Evolutionary conservation across 2,113 vertebrate species (phyloP).

Genomic region (Pontoporia blainvillei): DNA sequence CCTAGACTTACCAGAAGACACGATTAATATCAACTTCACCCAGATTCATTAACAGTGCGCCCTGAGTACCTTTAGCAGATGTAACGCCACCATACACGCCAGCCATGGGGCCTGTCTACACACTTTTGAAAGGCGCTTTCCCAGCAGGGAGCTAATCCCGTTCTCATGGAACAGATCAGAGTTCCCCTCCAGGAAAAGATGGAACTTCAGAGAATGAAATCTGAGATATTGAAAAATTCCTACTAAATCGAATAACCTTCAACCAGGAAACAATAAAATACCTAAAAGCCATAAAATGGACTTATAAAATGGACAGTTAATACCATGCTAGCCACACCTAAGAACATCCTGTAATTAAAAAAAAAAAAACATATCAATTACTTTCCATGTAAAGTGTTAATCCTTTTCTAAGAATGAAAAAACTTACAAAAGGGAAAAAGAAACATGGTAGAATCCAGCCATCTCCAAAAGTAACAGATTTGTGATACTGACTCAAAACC

Average conservation of each 20-base stretch:
- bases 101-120: neutral
- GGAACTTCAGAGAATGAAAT: conserved; percentile 34
- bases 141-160: neutral
- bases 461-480: conserved; percentile 7
- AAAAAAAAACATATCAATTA: neutral
- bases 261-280: conserved; percentile 47
- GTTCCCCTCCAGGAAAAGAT: conserved; percentile 10
- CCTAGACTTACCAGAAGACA: neutral
- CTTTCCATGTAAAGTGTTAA: neutral
- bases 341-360: neutral
- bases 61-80: conserved; percentile 48
- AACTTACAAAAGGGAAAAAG: neutral
- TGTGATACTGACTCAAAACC: neutral
- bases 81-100: neutral
- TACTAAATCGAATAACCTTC: conserved; percentile 7
- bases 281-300: neutral
- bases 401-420: neutral
- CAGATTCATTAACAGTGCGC: conserved; percentile 20
- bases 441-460: neutral
- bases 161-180: conserved; percentile 22
- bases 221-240: neutral
- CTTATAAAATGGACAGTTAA: conserved; percentile 2
- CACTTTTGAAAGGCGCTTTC: conserved; percentile 3
- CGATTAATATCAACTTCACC: conserved; percentile 51
- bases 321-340: neutral